Evolutionary conservation across 2,797 vertebrate genomes (phyloP).

Genomic region (Chelon auratus): DNA sequence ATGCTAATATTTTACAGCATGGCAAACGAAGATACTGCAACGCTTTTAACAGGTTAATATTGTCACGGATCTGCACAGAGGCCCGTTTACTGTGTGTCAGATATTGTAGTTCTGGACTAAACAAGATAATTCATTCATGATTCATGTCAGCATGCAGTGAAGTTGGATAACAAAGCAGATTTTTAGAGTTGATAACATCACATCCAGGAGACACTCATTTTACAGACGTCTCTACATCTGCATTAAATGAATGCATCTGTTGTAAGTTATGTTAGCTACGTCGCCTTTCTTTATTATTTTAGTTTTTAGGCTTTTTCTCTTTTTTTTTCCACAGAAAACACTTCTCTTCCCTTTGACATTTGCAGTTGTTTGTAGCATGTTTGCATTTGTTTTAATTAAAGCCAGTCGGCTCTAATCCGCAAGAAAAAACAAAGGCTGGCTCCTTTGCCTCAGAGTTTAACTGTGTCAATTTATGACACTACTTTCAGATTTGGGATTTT

Average conservation of each 20-base stretch:
- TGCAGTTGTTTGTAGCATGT: slow-evolving; percentile 11
- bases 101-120: neutral
- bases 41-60: neutral
- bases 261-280: neutral
- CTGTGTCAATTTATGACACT: neutral
- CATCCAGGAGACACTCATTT: neutral
- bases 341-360: neutral
- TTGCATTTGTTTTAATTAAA: slow-evolving; percentile 31
- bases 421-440: slow-evolving; percentile 27
- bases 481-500: slow-evolving; percentile 22
- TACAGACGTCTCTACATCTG: neutral
- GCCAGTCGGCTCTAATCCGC: slow-evolving; percentile 20
- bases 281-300: too few species aligned
- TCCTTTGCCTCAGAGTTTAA: slow-evolving; percentile 8
- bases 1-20: neutral
- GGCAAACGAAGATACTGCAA: too few species aligned
- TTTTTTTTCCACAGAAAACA: neutral
- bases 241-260: neutral
- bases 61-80: neutral
- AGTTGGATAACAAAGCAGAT: slow-evolving; percentile 10
- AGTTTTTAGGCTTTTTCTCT: too few species aligned
- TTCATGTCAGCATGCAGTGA: neutral
- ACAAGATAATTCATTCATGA: neutral
- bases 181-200: neutral
- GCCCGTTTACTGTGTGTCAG: too few species aligned